phyloP scores from a whole-genome alignment of 2,113 vertebrate species.

The Aix galericulata region DNA sequence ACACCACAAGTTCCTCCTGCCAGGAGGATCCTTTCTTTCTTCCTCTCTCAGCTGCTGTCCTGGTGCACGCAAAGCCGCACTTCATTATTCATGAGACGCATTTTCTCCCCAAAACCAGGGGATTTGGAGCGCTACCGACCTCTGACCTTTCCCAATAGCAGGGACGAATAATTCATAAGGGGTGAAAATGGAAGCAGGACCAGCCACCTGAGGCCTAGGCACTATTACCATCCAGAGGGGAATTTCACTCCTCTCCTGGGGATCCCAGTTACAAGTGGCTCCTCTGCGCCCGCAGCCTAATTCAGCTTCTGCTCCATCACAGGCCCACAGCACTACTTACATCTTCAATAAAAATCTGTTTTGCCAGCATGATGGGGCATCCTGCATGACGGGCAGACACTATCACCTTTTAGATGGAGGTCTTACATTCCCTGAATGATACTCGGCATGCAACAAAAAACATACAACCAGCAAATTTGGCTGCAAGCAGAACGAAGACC shows the following conservation, averaged over 20 bases:
- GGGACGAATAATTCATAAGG: conserved; percentile 73
- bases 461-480: not conserved
- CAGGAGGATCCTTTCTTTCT: not conserved
- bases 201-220: conserved; percentile 68
- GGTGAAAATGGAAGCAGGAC: conserved; percentile 63
- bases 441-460: not conserved
- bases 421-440: not conserved
- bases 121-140: conserved; percentile 58
- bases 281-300: not conserved
- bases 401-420: conserved; percentile 21
- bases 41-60: conserved; percentile 3
- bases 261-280: not conserved
- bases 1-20: not conserved
- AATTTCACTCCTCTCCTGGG: not conserved
- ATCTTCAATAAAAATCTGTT: conserved; percentile 42
- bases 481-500: not conserved
- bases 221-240: conserved; percentile 2
- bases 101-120: conserved; percentile 56
- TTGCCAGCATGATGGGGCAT: not conserved
- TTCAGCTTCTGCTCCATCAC: conserved; percentile 23
- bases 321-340: not conserved
- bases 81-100: conserved; percentile 65
- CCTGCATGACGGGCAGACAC: not conserved
- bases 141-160: conserved; percentile 63
- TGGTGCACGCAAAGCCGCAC: conserved; percentile 23